Conservation (phyloP, 2,113 vertebrate species). For the Corydoras maculifer region DNA sequence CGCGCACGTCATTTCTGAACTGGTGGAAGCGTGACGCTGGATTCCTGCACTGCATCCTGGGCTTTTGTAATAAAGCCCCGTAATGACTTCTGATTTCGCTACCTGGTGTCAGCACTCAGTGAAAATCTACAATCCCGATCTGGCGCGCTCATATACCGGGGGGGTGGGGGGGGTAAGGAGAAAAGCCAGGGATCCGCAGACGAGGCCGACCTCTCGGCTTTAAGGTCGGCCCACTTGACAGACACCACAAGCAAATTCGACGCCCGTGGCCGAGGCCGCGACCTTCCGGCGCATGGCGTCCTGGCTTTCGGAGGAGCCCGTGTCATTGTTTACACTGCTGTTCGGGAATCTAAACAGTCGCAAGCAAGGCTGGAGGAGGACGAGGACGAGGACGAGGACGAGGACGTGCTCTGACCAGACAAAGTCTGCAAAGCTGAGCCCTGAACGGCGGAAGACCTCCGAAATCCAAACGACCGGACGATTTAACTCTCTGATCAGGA, state of each 20-base stretch:
- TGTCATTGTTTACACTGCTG: background rate
- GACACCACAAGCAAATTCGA: background rate
- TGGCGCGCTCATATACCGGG: too few relatives aligned
- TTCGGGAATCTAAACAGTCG: background rate
- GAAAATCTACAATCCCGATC: too few relatives aligned
- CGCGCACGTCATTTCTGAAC: too few relatives aligned
- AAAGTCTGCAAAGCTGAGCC: background rate
- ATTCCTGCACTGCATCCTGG: too few relatives aligned
- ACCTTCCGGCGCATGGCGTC: slow-evolving; percentile 6
- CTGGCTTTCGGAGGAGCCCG: background rate
- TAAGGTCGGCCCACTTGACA: background rate
- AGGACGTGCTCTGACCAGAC: background rate
- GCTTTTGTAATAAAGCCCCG: too few relatives aligned
- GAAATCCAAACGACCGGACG: background rate
- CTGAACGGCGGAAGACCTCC: background rate
- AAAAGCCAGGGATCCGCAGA: background rate
- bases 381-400: background rate
- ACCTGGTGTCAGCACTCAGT: too few relatives aligned
- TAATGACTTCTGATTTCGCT: too few relatives aligned
- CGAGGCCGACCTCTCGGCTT: background rate
- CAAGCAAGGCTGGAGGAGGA: background rate
- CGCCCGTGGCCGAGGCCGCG: background rate
- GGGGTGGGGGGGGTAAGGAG: background rate
- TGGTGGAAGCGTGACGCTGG: too few relatives aligned
- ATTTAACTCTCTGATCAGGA: too few relatives aligned